A percentile compares a stretch with the other conserved stretches of the same genome.
These are phyloP conservation scores for Sycophila texana DNA, from an alignment of 2,888 invertebrate species.

Conservation along the genomic window DNA sequence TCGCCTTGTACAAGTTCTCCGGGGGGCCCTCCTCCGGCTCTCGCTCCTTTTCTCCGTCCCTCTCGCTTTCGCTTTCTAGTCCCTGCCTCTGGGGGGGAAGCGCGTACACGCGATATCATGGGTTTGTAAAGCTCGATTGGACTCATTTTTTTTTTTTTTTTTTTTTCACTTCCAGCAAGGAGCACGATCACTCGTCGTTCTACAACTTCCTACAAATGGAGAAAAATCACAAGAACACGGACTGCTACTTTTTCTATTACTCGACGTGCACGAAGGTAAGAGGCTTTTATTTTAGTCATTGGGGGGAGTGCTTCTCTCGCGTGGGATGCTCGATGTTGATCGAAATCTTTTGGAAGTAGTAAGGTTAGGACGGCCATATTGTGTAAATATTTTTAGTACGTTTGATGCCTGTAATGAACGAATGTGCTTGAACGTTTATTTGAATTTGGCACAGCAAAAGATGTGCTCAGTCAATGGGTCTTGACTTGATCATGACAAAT, in stretches of 20 bases:
- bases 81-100: not conserved
- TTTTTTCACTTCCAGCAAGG: slow-evolving; percentile 67
- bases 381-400: slow-evolving; percentile 55
- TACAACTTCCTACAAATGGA: slow-evolving; percentile 78
- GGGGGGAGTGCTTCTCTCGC: not conserved
- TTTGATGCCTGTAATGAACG: slow-evolving; percentile 36
- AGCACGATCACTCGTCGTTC: slow-evolving; percentile 74
- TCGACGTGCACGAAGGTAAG: slow-evolving; percentile 90
- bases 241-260: slow-evolving; percentile 93
- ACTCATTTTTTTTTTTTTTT: slow-evolving; percentile 45
- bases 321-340: not conserved
- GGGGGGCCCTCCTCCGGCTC: not conserved
- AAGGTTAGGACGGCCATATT: slow-evolving; percentile 61
- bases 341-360: slow-evolving; percentile 28
- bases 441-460: not conserved
- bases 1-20: not conserved
- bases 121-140: slow-evolving; percentile 34
- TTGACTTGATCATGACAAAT: not conserved
- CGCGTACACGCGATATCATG: slow-evolving; percentile 8
- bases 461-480: not conserved
- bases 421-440: slow-evolving; percentile 10
- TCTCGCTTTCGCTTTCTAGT: slow-evolving; percentile 7
- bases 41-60: not conserved
- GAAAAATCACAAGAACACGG: slow-evolving; percentile 86
- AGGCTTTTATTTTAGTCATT: slow-evolving; percentile 25